These are phyloP conservation scores for Siniperca chuatsi DNA, from an alignment of 2,113 vertebrate species.

Conservation along the genomic window DNA sequence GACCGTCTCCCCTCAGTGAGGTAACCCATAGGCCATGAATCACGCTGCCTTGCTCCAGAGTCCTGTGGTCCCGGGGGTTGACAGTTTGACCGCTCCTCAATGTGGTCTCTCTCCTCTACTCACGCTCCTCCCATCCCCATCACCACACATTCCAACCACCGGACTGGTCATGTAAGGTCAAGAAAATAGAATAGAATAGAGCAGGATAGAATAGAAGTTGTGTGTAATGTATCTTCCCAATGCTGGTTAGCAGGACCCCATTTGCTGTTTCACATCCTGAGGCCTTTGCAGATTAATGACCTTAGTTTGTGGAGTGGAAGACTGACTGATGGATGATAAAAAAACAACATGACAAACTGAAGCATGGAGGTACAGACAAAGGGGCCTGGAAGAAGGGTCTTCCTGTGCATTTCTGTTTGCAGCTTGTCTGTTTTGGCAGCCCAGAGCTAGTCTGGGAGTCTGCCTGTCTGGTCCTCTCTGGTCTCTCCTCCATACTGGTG, in stretches of 20 bases:
- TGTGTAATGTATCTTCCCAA: slow-evolving; percentile 9
- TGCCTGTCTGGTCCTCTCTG: slow-evolving; percentile 73
- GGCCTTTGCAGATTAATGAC: slow-evolving; percentile 15
- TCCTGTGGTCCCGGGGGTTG: slow-evolving; percentile 72
- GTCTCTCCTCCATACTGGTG: slow-evolving; percentile 61
- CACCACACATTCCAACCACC: slow-evolving; percentile 76
- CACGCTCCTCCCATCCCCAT: slow-evolving; percentile 70
- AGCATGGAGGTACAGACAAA: slow-evolving; percentile 24
- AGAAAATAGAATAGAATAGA: slow-evolving; percentile 43
- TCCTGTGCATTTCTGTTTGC: slow-evolving; percentile 50
- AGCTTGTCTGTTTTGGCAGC: slow-evolving; percentile 70
- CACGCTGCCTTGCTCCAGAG: slow-evolving; percentile 75
- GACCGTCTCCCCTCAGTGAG: slow-evolving; percentile 72
- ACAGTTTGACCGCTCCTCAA: slow-evolving; percentile 76
- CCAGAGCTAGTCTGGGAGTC: slow-evolving; percentile 71
- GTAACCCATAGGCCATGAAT: slow-evolving; percentile 80
- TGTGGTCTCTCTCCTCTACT: slow-evolving; percentile 71
- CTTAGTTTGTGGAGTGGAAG: slow-evolving; percentile 6
- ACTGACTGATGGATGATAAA: slow-evolving; percentile 21
- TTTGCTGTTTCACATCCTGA: slow-evolving; percentile 19
- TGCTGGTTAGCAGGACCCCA: not conserved
- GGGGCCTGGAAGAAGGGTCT: slow-evolving; percentile 20
- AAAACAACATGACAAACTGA: slow-evolving; percentile 3
- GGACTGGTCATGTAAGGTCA: slow-evolving; percentile 81
- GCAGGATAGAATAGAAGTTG: slow-evolving; percentile 36